Evolutionary conservation across 2,888 invertebrate genomes (phyloP), one percentile per base, ranked within the genome.

Genomic region (Syrphus vitripennis): DNA sequence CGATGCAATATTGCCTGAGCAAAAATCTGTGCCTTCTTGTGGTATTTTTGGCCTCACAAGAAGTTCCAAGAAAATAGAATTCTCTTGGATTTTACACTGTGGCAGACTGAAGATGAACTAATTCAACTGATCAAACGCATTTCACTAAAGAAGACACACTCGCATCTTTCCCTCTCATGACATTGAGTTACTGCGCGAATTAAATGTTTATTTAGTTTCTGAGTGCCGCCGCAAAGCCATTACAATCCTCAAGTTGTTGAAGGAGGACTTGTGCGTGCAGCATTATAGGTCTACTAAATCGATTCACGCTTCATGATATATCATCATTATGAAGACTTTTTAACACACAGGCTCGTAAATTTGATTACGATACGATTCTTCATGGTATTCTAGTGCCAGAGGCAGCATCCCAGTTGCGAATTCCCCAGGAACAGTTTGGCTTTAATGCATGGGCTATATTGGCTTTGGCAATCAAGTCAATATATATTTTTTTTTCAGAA

Each of bases 61-160:
- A 48, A 61, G 59, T 57, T 48, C 37, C 45, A 59, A 71, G 67
- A 59, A 59, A 37, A 12, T 19, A 61, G 16, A 7, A 24, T 34
- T 14, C 34, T 21, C 42, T n/a, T n/a, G 9, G n/a, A 65, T 16
- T 65, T 21, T 7, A 21, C 7, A 1, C n/a, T 3, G 31, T 12
- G 1, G 12, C 55, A 55, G 40, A 55, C 55, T 53, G 29, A 40
- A 70, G 37, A 55, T 50, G 57, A 78, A 69, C 63, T 72, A 69
- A 59, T 78, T 69, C 34, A 19, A 45, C 55, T 61, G 78, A 74
- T 83, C 78, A 78, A 67, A 71, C 53, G 70, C 53, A 69, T 63
- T 63, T 80, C 69, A 14, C 48, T 29, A 6, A 29, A 21, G 21
- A 48, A 34, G 34, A 34, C 34, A 34, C 3, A 34, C 34, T 34